Conservation (phyloP, 2,113 vertebrate species). For the Aleadryas rufinucha region DNA sequence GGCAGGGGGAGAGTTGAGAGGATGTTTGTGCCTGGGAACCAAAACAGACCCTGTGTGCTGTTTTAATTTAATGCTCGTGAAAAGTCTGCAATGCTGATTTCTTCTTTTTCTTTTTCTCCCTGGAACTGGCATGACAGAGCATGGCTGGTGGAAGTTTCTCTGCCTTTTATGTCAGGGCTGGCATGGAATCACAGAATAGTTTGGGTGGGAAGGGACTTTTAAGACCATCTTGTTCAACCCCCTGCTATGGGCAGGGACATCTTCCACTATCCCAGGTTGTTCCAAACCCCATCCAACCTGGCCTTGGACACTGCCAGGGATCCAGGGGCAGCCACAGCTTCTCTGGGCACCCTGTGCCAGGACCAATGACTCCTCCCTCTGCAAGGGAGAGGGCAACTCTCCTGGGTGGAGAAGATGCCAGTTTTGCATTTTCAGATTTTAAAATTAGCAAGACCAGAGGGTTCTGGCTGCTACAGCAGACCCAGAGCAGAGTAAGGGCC, state of each 20-base stretch:
- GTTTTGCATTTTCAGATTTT: not conserved
- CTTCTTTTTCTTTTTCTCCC: no score
- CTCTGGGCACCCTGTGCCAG: not conserved
- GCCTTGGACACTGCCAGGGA: not conserved
- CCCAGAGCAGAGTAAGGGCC: not conserved
- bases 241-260: not conserved
- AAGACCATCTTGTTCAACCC: fast-evolving
- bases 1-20: not conserved
- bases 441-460: not conserved
- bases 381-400: not conserved
- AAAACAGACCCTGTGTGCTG: not conserved
- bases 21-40: not conserved
- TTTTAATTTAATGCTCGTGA: not conserved
- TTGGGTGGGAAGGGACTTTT: not conserved
- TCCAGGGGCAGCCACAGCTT: not conserved
- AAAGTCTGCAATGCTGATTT: not conserved
- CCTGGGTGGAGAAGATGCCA: not conserved
- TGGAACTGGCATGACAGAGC: not conserved
- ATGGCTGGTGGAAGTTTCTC: not conserved
- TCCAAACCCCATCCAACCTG: fast-evolving
- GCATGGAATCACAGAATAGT: not conserved
- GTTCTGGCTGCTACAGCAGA: not conserved
- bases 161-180: not conserved
- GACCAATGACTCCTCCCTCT: not conserved
- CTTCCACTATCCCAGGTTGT: fast-evolving